Evolutionary conservation across 2,797 vertebrate species (phyloP), one percentile per base, ranked within the genome.

Genomic region (Centroberyx gerrardi): DNA sequence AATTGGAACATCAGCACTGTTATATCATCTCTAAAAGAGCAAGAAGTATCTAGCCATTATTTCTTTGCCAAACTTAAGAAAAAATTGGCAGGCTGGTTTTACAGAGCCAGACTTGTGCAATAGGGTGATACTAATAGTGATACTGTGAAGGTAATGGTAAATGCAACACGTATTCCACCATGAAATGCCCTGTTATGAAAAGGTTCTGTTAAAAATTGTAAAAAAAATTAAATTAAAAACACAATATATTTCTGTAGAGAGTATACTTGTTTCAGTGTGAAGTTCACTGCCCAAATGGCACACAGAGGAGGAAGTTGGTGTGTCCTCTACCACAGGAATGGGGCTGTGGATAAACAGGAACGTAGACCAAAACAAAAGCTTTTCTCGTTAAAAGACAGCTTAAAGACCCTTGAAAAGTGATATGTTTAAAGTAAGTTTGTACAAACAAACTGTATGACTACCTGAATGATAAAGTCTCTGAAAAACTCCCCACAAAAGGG

Each of bases 241-340:
- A 59, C 33, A 28, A 3, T 18, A 40, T 29, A 59, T 10, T n/a
- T 59, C 3, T 38, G 2, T 13, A n/a, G 38, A 49, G 12, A 53
- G 5, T 8, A 76, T 22, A 22, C 22, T 22, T 22, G 8, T 29
- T 68, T 13, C 49, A 63, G 38, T 76, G 36, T 67, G 8, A 6
- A 31, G 5, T 46, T 29, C 15, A 5, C 15, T 33, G 33, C 8
- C 56, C 18, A n/a, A 56, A 73, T 33, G 5, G 28, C 5, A 18
- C 10, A 67, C 36, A 67, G 36, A 42, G n/a, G 13, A 61, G 44
- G 66, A 52, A 55, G 70, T 40, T 80, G 53, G 60, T 51, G 52
- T 42, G 15, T 10, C 42, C 63, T 56, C 38, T 9, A 69, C 90
- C 87, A 53, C 90, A 85, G 85, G 88, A 91, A 86, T 85, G 81